These are phyloP conservation scores for Chloroceryle amazona DNA, from an alignment of 2,797 vertebrate genomes.

Conservation along the genomic window DNA sequence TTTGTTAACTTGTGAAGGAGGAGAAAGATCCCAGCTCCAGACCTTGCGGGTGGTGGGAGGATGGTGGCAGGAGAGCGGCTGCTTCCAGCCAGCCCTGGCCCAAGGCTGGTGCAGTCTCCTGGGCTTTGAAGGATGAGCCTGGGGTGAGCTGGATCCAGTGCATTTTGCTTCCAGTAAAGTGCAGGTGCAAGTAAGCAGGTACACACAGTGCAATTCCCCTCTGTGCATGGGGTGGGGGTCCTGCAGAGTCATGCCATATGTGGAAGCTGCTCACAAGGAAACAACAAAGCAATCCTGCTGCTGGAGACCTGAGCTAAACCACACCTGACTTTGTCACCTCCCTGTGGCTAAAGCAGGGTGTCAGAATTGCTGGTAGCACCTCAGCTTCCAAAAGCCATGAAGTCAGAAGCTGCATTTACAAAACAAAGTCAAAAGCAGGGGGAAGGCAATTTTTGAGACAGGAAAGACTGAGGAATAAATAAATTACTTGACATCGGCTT, in stretches of 20 bases:
- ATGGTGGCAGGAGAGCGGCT: neutral
- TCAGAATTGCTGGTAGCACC: neutral
- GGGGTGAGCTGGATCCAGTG: neutral
- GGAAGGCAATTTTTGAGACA: neutral
- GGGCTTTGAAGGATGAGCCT: neutral
- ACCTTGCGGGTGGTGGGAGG: neutral
- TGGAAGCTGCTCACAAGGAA: neutral
- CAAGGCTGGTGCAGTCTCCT: neutral
- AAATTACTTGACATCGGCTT: neutral
- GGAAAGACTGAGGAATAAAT: neutral
- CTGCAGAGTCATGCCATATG: rapidly evolving
- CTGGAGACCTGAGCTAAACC: neutral
- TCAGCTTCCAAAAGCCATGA: neutral
- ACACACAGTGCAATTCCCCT: neutral
- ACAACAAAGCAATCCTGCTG: neutral
- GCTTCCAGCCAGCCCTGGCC: neutral
- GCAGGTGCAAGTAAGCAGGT: neutral
- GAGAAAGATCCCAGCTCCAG: conserved; percentile 13
- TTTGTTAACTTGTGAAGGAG: conserved; percentile 66
- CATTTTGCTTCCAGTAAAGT: neutral
- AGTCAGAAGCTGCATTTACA: neutral
- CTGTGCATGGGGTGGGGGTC: rapidly evolving
- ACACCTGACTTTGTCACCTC: neutral
- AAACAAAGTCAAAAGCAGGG: neutral
- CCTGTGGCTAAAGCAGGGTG: neutral